phyloP scores from a whole-genome alignment of 2,797 vertebrate genomes.

The Acanthiza pusilla region DNA sequence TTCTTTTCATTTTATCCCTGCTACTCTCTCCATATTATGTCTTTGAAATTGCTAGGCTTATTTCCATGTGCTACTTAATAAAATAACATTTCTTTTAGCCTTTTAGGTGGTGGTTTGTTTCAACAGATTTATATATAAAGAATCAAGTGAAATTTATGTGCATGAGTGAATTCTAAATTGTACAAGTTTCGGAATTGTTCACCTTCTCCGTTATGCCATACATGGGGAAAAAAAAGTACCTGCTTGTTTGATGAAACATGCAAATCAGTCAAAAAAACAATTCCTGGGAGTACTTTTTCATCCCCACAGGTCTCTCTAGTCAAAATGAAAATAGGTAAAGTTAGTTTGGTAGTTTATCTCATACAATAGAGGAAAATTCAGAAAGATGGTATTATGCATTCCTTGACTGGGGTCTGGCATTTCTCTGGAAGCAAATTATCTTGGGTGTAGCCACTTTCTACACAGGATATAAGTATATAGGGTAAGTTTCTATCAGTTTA shows the following conservation, averaged over 20 bases:
- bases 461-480: neutral
- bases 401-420: neutral
- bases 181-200: neutral
- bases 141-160: neutral
- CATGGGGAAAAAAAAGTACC: neutral
- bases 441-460: neutral
- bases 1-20: slow-evolving; percentile 39
- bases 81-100: slow-evolving; percentile 15
- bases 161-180: neutral
- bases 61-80: slow-evolving; percentile 8
- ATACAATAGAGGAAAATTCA: neutral
- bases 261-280: neutral
- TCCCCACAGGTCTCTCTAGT: neutral
- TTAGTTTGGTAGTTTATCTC: neutral
- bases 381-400: neutral
- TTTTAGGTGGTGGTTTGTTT: slow-evolving; percentile 23
- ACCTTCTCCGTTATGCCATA: neutral
- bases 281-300: neutral
- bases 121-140: neutral
- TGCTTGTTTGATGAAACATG: neutral
- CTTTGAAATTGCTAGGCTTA: slow-evolving; percentile 40
- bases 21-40: slow-evolving; percentile 6
- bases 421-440: neutral
- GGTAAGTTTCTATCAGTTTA: neutral
- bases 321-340: neutral